Conservation (phyloP, 2,888 invertebrate genomes). For the Melinaea marsaeus region DNA sequence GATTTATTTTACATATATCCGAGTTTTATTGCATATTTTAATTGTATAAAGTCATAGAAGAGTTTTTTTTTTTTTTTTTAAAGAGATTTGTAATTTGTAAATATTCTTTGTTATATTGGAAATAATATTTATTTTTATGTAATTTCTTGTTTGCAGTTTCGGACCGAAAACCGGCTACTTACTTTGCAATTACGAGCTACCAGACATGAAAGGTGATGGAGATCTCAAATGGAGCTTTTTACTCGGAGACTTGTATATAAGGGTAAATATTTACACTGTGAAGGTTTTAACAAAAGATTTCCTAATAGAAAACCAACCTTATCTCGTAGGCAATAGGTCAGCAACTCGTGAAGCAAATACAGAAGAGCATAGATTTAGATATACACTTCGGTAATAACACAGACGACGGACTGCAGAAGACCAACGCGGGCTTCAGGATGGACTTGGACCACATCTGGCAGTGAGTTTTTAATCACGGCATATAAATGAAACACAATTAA, state of each 20-base stretch:
- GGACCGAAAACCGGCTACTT: conserved; percentile 69
- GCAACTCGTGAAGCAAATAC: conserved; percentile 55
- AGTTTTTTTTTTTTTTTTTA: no score
- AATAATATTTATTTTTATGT: no score
- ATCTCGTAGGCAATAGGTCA: conserved; percentile 59
- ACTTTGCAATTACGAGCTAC: conserved; percentile 65
- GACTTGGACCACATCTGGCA: conserved; percentile 70
- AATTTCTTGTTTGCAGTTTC: conserved; percentile 47
- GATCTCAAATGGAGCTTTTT: conserved; percentile 73
- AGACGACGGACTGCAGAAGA: conserved; percentile 47
- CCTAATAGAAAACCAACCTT: not conserved
- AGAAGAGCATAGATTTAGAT: conserved; percentile 66
- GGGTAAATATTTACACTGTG: conserved; percentile 41
- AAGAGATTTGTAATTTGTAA: no score
- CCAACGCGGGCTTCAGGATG: conserved; percentile 70
- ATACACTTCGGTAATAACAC: conserved; percentile 68
- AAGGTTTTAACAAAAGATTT: no score
- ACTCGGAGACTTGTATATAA: conserved; percentile 62
- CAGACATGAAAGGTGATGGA: conserved; percentile 67
- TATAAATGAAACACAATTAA: conserved; percentile 1
- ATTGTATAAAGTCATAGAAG: no score
- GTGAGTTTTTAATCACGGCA: conserved; percentile 42
- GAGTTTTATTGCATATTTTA: no score
- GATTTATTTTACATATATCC: no score
- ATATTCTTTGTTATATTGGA: no score